Base-by-base conservation (phyloP, 2,888 invertebrate species). In the Acanthacorydalis orientalis region DNA sequence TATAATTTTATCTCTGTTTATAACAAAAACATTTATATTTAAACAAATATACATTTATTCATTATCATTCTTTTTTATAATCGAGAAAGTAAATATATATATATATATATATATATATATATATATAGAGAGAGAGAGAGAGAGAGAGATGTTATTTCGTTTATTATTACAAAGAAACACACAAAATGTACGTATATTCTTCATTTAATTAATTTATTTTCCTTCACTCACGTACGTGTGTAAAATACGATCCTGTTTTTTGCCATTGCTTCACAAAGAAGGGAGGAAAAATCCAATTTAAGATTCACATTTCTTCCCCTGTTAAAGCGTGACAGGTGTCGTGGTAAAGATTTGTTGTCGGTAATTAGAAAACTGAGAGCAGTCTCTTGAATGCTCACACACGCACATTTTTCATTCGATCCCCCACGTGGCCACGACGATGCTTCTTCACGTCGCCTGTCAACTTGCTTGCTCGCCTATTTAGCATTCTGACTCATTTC, bases 321-420 rank as follows among this genome's bases (percentile, higher is more conserved):
- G 54, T 53, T 57, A 58, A 57, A 57, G 52, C 52, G 57, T 63
- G 61, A 62, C 61, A 61, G 62, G 61, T 61, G 60, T 59, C 61
- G 58, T 56, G 56, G 58, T 59, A 60, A 62, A 64, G 63, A 64
- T 64, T 64, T 64, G 64, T 64, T 60, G 61, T 58, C 59, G 55
- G 62, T 63, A 64, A 64, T 64, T 64, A 64, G 62, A 63, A 63
- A 62, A 60, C 59, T 59, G 62, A 61, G 60, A 61, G 60, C 59
- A 58, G 60, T 23, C 23, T 23, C 23, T 23, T 23, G 23, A 23
- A 23, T 23, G 23, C 23, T 23, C 58, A 58, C 58, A 59, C 57
- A 59, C 53, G 57, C 58, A 57, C 58, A 60, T 58, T 59, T 59
- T 57, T 58, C 57, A 59, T 57, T 57, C 53, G 51, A 49, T 53